Evolutionary conservation across 1,140 invertebrate genomes (phyloP), one percentile per base, ranked within the genome.

Genomic region (Drosophila ohnishii): DNA sequence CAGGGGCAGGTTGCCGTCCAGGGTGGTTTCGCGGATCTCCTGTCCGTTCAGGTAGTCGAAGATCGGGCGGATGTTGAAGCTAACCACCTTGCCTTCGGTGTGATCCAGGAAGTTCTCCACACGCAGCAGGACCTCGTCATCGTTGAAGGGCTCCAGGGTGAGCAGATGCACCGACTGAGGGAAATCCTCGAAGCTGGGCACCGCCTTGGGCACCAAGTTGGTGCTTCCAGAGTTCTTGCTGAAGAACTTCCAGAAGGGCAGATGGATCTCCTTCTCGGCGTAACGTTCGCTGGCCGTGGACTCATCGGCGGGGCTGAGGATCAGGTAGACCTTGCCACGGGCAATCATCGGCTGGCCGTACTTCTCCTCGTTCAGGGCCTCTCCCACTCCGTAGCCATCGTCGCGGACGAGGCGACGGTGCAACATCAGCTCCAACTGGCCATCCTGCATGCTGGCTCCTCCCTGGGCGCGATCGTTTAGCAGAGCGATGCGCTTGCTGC

Each of bases 371-470:
- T 99, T 97, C 1, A 99, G 91, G 0, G 98, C 94, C 93, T 99
- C 98, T 0, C 94, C 96, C 0, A 99, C 98, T 13, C 98, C 98
- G 78, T 98, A 97, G 3, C 95, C 95, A 92, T 99, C 98, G 85
- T 99, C 98, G 60, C 95, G 93, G 1, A 98, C 87, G 19, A 97
- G 92, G 62, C 97, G 93, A 66, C 98, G 94, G 91, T 99, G 98
- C 25, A 98, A 94, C 96, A 97, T 97, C 0, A 97, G 80, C 90
- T 97, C 96, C 11, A 97, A 80, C 82, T 96, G 93, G 1, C 96
- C 96, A 78, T 95, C 95, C 1, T 92, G 78, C 25, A 98, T 92
- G 80, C 96, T 97, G 8, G 94, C 93, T 2, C 97, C 98, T 28
- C 98, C 98, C 92, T 99, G 95, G 1, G 96, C 94, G 60, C 98